These are phyloP conservation scores for Aleiodes sp. DNA, from an alignment of 1,140 invertebrate species.

Conservation along the genomic window DNA sequence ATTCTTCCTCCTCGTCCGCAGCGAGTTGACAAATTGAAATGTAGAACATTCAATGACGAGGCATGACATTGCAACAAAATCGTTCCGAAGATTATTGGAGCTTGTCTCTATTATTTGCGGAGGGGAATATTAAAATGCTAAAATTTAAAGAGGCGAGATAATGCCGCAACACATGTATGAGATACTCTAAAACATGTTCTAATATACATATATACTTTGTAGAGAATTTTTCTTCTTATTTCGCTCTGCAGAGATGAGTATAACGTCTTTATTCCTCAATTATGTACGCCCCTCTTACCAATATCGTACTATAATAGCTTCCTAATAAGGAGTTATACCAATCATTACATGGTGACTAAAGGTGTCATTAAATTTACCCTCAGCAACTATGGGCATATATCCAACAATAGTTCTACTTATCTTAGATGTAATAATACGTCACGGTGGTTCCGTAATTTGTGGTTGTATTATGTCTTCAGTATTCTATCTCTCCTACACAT, in stretches of 20 bases:
- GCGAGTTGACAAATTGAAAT: constrained; percentile 8
- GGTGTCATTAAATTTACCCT: constrained; percentile 10
- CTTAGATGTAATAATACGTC: not conserved
- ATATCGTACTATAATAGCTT: constrained; percentile 8
- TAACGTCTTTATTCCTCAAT: constrained; percentile 16
- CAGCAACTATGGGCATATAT: not conserved
- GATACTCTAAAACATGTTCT: not conserved
- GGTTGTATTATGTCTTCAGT: too few relatives aligned
- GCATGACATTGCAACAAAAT: not conserved
- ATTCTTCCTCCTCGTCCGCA: too few relatives aligned
- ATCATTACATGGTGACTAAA: constrained; percentile 20
- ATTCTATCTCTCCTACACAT: too few relatives aligned
- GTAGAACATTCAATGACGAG: constrained; percentile 10
- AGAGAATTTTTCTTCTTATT: too few relatives aligned
- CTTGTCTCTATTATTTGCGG: too few relatives aligned
- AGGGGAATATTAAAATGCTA: not conserved
- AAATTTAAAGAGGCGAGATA: not conserved
- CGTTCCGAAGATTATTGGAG: not conserved
- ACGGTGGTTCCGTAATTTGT: constrained; percentile 10
- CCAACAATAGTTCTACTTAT: constrained; percentile 25
- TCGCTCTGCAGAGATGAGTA: not conserved
- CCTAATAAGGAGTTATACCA: constrained; percentile 23
- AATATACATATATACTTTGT: not conserved
- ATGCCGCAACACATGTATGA: not conserved
- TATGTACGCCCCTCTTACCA: not conserved